Evolutionary conservation across 2,113 vertebrate genomes (phyloP).

Genomic region (Chinchilla lanigera): DNA sequence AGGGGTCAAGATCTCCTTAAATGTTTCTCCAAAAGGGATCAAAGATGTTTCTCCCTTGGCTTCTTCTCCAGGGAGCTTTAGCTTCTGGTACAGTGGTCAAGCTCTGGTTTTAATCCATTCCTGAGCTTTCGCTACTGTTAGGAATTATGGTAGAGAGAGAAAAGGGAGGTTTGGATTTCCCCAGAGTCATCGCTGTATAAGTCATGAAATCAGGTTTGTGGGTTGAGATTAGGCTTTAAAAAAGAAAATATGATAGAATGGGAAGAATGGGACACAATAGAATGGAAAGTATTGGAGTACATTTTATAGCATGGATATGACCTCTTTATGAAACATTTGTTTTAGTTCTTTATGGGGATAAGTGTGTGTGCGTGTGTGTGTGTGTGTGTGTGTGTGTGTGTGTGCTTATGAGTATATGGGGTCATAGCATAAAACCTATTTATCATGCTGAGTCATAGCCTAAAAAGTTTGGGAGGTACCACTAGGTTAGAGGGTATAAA

Average conservation of each 20-base stretch:
- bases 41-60: not conserved
- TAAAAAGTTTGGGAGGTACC: not conserved
- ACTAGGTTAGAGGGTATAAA: not conserved
- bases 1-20: not conserved
- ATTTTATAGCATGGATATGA: not conserved
- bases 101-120: not conserved
- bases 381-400: not conserved
- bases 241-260: not conserved
- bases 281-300: not conserved
- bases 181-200: not conserved
- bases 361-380: not conserved
- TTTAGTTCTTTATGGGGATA: not conserved
- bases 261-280: not conserved
- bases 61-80: not conserved
- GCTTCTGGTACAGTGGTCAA: not conserved
- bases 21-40: not conserved
- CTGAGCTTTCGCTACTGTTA: not conserved
- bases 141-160: not conserved
- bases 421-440: not conserved
- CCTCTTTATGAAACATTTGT: not conserved
- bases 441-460: not conserved
- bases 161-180: not conserved
- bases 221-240: not conserved
- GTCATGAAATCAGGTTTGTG: slow-evolving; percentile 42
- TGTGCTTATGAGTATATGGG: not conserved